Percentiles rank a stretch among this genome's conserved stretches.
These are phyloP conservation scores for Theristicus caerulescens DNA, from an alignment of 2,113 vertebrate genomes.

Conservation along the genomic window DNA sequence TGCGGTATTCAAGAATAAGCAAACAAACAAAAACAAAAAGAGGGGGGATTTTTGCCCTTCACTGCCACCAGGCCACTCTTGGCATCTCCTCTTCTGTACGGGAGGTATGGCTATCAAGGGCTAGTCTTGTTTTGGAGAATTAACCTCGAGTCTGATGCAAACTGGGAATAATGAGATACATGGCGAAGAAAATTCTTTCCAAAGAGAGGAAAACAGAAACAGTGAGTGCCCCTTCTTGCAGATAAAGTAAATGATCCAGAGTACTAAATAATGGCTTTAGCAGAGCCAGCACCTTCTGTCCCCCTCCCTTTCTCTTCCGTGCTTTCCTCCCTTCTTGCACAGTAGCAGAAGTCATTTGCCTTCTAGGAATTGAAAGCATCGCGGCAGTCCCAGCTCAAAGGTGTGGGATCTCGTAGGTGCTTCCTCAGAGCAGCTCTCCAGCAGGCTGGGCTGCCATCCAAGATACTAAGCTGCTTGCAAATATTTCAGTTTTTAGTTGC, in stretches of 20 bases:
- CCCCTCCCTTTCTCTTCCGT: background rate
- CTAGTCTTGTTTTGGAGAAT: background rate
- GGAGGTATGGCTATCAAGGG: background rate
- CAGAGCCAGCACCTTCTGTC: background rate
- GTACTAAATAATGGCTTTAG: background rate
- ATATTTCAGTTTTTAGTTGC: background rate
- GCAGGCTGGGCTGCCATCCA: slow-evolving; percentile 9
- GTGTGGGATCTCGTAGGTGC: slow-evolving; percentile 28
- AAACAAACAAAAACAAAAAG: background rate
- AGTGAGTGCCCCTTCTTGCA: background rate
- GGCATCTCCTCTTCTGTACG: background rate
- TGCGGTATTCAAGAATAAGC: background rate
- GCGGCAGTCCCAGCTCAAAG: background rate
- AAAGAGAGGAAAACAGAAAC: background rate
- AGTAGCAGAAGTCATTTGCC: slow-evolving; percentile 9
- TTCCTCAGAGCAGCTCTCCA: slow-evolving; percentile 32
- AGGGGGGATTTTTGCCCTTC: background rate
- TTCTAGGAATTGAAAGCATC: slow-evolving; percentile 54
- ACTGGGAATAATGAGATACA: background rate
- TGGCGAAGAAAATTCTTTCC: background rate
- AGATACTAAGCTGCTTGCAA: background rate
- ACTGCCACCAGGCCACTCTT: background rate
- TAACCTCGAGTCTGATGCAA: background rate
- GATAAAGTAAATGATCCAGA: background rate
- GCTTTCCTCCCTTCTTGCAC: background rate